Evolutionary conservation across 35 echinoderm and acorn worm genomes (phyloP).

Genomic region (Apostichopus japonicus): DNA sequence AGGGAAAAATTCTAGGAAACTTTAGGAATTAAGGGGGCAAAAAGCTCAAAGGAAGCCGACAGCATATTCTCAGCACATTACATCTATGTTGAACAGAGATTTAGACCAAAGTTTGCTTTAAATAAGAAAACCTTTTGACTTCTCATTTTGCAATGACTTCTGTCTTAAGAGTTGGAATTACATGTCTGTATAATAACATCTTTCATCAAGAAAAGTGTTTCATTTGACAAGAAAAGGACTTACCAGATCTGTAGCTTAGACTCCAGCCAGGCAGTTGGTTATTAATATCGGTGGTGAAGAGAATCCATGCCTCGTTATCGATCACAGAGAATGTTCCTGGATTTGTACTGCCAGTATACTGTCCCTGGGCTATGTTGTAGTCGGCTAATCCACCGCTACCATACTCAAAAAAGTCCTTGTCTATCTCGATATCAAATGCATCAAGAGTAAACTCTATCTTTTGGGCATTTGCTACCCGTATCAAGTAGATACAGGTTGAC

Average conservation of each 20-base stretch:
- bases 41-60: no score
- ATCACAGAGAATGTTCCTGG: constrained; percentile 49
- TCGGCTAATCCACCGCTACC: constrained; percentile 61
- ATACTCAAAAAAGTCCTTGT: constrained; percentile 77
- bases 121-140: no score
- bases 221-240: not conserved
- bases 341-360: constrained; percentile 64
- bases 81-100: no score
- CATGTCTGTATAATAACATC: no score
- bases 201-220: not conserved
- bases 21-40: no score
- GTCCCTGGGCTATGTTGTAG: constrained; percentile 61
- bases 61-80: no score
- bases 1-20: no score
- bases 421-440: constrained; percentile 57
- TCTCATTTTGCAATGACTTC: no score
- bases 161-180: no score
- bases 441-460: constrained; percentile 72
- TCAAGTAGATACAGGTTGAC: constrained; percentile 69
- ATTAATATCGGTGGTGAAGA: constrained; percentile 70
- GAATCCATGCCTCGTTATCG: constrained; percentile 76
- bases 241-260: constrained; percentile 74
- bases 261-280: constrained; percentile 65
- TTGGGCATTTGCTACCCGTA: constrained; percentile 72
- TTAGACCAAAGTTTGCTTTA: no score